phyloP scores from a whole-genome alignment of 2,888 invertebrate species.

The Fabriciana adippe region DNA sequence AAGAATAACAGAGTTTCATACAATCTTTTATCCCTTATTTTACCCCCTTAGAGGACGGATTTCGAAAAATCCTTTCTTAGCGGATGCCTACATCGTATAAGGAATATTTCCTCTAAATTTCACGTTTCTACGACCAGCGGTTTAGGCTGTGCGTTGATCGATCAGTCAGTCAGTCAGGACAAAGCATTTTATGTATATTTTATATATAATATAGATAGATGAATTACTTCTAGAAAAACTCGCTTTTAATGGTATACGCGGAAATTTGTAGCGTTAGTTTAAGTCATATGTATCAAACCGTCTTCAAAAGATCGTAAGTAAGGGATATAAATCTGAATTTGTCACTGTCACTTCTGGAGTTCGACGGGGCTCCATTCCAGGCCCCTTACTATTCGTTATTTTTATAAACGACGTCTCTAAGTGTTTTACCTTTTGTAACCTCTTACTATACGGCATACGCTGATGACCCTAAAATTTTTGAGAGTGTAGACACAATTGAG shows the following conservation, averaged over 20 bases:
- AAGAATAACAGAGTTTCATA: too few species aligned
- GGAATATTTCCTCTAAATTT: too few species aligned
- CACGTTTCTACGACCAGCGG: too few species aligned
- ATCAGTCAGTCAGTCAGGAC: too few species aligned
- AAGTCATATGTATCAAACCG: constrained; percentile 37
- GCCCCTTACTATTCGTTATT: constrained; percentile 36
- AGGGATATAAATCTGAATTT: constrained; percentile 19
- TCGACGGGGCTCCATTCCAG: constrained; percentile 40
- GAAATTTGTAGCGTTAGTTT: constrained; percentile 1
- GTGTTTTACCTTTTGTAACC: constrained; percentile 31
- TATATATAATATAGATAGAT: too few species aligned
- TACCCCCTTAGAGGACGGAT: too few species aligned
- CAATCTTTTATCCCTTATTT: too few species aligned
- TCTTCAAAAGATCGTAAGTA: constrained; percentile 36
- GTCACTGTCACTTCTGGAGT: constrained; percentile 39
- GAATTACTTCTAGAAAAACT: too few species aligned
- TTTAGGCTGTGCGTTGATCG: too few species aligned
- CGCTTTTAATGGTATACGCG: not conserved
- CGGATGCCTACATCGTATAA: too few species aligned
- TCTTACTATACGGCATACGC: constrained; percentile 31
- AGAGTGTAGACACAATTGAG: constrained; percentile 11
- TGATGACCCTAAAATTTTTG: constrained; percentile 36
- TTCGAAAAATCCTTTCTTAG: too few species aligned
- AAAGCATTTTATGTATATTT: too few species aligned
- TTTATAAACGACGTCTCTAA: constrained; percentile 38